A percentile compares a stretch with the other conserved stretches of the same genome.
These are phyloP conservation scores for Automeris io DNA, from an alignment of 2,888 invertebrate species.

Conservation along the genomic window DNA sequence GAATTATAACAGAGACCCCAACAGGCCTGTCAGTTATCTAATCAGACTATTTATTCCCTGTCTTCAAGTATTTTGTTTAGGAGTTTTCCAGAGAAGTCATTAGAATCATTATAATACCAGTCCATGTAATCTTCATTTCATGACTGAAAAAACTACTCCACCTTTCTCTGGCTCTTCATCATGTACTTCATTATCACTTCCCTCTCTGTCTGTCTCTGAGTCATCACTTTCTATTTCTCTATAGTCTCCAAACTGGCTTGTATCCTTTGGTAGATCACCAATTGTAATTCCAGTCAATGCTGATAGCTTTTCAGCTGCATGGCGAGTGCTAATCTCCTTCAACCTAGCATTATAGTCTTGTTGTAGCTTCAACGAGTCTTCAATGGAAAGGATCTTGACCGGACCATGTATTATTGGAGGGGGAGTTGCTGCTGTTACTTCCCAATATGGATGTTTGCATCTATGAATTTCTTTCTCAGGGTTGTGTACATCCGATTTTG, in stretches of 20 bases:
- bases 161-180: conserved; percentile 77
- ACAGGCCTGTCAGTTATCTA: too few relatives aligned
- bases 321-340: conserved; percentile 69
- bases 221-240: conserved; percentile 51
- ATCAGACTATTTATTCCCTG: too few relatives aligned
- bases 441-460: conserved; percentile 72
- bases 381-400: conserved; percentile 66
- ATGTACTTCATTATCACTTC: conserved; percentile 72
- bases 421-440: conserved; percentile 80
- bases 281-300: conserved; percentile 52
- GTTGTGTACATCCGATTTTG: conserved; percentile 70
- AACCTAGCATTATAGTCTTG: conserved; percentile 63
- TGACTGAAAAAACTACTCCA: conserved; percentile 72
- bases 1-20: too few relatives aligned
- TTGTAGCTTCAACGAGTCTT: conserved; percentile 77
- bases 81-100: too few relatives aligned
- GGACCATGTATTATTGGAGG: conserved; percentile 75
- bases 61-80: too few relatives aligned
- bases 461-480: conserved; percentile 71
- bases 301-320: conserved; percentile 75
- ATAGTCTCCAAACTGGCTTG: conserved; percentile 50
- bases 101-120: too few relatives aligned
- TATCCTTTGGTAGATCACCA: conserved; percentile 45
- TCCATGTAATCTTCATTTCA: conserved; percentile 37
- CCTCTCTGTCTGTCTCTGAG: conserved; percentile 53